Conservation (phyloP, 1,140 invertebrate genomes). For the Lepidurus apus region DNA sequence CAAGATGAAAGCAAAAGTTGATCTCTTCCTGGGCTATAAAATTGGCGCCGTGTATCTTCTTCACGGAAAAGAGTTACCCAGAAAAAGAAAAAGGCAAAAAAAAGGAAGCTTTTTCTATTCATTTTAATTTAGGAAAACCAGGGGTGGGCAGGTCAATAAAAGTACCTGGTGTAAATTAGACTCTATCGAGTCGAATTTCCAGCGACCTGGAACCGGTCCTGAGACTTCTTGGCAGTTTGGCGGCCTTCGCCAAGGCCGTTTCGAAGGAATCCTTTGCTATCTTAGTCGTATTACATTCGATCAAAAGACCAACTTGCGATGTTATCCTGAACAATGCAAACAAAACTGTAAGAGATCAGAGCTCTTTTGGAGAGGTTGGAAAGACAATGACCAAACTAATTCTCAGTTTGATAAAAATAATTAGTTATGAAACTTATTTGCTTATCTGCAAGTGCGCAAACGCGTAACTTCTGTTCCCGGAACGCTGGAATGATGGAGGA, state of each 20-base stretch:
- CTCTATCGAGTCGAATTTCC: slow-evolving; percentile 15
- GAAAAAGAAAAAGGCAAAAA: not conserved
- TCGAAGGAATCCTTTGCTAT: not conserved
- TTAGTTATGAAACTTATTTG: too few species aligned
- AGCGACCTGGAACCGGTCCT: slow-evolving; percentile 8
- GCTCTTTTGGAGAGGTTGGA: not conserved
- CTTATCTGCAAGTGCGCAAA: too few species aligned
- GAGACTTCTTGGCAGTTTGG: not conserved
- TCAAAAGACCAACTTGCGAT: too few species aligned
- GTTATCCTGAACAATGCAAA: too few species aligned
- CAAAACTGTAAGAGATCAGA: too few species aligned
- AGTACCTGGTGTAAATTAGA: slow-evolving; percentile 13
- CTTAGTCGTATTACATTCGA: too few species aligned
- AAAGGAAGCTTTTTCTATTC: not conserved
- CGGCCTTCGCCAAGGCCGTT: slow-evolving; percentile 17
- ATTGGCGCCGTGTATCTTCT: not conserved
- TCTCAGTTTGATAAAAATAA: too few species aligned
- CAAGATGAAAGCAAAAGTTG: not conserved
- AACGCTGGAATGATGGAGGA: not conserved
- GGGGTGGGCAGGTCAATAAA: slow-evolving; percentile 17
- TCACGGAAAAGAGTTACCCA: not conserved
- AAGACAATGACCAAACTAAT: not conserved
- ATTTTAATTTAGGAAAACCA: slow-evolving; percentile 11
- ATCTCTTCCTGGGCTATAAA: not conserved
- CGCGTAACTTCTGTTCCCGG: not conserved